Conservation (phyloP, 2,113 vertebrate genomes). For the Hippocampus abdominalis region DNA sequence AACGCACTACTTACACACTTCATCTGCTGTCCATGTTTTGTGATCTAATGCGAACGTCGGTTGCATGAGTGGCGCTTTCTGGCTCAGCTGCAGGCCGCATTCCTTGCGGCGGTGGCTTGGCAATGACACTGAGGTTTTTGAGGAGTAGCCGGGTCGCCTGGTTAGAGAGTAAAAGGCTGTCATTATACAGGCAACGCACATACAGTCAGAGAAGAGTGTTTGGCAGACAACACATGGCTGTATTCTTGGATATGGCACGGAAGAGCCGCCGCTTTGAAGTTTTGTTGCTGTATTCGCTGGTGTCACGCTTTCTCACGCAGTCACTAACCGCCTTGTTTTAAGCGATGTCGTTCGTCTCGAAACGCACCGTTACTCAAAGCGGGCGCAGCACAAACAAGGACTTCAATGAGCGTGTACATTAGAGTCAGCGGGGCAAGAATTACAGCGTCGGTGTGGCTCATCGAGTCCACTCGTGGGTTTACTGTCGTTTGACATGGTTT, state of each 20-base stretch:
- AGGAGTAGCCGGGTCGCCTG: slow-evolving; percentile 43
- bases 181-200: slow-evolving; percentile 49
- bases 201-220: slow-evolving; percentile 10
- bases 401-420: background rate
- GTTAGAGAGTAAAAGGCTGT: slow-evolving; percentile 39
- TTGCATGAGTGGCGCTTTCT: slow-evolving; percentile 17
- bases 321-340: slow-evolving; percentile 40
- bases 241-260: background rate
- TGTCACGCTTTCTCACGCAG: background rate
- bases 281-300: slow-evolving; percentile 8
- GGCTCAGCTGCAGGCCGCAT: slow-evolving; percentile 43
- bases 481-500: background rate
- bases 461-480: background rate
- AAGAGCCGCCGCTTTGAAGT: slow-evolving; percentile 1
- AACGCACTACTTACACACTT: background rate
- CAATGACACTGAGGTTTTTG: slow-evolving; percentile 39
- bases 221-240: slow-evolving; percentile 10
- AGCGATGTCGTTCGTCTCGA: slow-evolving; percentile 24
- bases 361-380: slow-evolving; percentile 42
- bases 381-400: slow-evolving; percentile 26
- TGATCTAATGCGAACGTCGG: background rate
- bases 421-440: slow-evolving; percentile 24
- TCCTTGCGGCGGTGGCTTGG: slow-evolving; percentile 32
- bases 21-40: background rate
- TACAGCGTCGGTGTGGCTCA: slow-evolving; percentile 28